Evolutionary conservation across 2,113 vertebrate species (phyloP).

Genomic region (Erythrocercus mccallii): DNA sequence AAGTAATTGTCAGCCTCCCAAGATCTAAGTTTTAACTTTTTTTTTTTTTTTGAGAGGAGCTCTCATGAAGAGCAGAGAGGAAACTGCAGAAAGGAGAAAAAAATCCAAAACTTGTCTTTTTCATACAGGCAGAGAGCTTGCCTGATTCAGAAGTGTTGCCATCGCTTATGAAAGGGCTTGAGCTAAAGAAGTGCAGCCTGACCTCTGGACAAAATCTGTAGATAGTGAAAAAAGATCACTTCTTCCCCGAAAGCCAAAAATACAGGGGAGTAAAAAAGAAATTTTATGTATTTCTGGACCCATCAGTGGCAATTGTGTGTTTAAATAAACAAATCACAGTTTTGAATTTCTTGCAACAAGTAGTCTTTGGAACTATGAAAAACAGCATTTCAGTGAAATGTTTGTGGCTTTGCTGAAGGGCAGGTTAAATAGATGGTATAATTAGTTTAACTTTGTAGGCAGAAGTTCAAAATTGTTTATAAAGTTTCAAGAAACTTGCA

Average conservation of each 20-base stretch:
- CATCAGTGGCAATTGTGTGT: background rate
- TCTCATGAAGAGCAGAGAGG: background rate
- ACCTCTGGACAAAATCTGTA: background rate
- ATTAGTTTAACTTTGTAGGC: background rate
- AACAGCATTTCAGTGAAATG: background rate
- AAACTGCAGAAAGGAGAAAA: background rate
- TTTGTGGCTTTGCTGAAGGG: background rate
- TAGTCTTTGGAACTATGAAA: background rate
- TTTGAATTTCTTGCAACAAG: background rate
- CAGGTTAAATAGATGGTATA: background rate
- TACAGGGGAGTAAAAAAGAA: background rate
- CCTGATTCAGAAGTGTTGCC: background rate
- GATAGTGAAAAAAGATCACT: background rate
- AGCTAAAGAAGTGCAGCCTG: background rate
- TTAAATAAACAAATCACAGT: background rate
- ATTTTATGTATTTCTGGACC: background rate
- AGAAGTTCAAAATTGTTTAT: background rate
- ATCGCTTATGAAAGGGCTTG: background rate
- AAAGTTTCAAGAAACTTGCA: background rate
- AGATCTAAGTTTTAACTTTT: too few species aligned
- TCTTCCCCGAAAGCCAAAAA: background rate
- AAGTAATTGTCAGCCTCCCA: background rate
- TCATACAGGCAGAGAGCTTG: background rate
- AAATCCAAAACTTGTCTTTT: background rate
- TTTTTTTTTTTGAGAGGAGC: background rate